Evolutionary conservation across 1,140 invertebrate genomes (phyloP), one percentile per base, ranked within the genome.

Genomic region (Drosophila bipectinata): DNA sequence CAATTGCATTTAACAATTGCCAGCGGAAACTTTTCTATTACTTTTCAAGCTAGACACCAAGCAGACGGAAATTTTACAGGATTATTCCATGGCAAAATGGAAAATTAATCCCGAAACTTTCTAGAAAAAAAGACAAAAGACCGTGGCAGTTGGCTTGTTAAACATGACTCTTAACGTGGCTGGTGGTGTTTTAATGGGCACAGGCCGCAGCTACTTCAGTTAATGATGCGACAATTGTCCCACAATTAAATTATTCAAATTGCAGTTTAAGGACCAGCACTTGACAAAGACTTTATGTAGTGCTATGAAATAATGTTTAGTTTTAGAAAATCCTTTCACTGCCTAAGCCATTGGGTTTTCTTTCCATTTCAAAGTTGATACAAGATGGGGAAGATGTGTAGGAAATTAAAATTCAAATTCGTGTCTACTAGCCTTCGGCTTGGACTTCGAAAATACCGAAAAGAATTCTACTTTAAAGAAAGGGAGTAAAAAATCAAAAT

Each of bases 1-100:
- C 82, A 87, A 87, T 87, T 87, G 75, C 82, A 67, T 82, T 87
- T 88, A 87, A 87, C 82, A 87, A 87, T 87, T 88, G 77, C 79
- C 80, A 85, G 26, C 6, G 39, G 24, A 83, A 83, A 79, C 24
- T 84, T 85, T 67, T 14, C 8, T 41, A 28, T 71, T 60, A 53
- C 34, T 55, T 14, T 10, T 18, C 7, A 28, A 32, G 12, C 58
- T 64, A 78, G 75, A 69, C 54, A 51, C n/a, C 56, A 26, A 62
- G 66, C 81, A 85, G 81, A 74, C 81, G 52, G 28, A 72, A 66
- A 58, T 58, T 75, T 74, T 60, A 76, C 61, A 75, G 72, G 82
- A 85, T 85, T 85, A 87, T 82, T 82, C 77, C 58, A 34, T 59
- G 48, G 48, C 47, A 18, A 81, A 87, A 85, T 82, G 58, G 82